Evolutionary conservation across 2,888 invertebrate species (phyloP), one percentile per base, ranked within the genome.

Genomic region (Ophion ellenae): DNA sequence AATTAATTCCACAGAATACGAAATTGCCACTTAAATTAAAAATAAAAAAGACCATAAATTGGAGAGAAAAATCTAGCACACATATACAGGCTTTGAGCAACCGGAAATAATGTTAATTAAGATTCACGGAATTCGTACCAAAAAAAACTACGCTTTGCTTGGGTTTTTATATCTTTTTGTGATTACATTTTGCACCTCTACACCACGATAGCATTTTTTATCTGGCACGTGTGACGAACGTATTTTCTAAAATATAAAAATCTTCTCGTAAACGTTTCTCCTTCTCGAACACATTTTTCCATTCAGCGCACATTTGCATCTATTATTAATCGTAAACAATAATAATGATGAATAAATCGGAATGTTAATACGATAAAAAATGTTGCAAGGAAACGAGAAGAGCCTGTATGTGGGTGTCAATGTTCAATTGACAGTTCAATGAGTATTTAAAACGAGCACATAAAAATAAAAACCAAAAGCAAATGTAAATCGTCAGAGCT

Each of bases 371-470:
- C 87, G 84, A 84, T 87, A 81, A 84, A 85, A 86, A 87, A 86
- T 66, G 87, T 86, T 81, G 87, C 82, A 88, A 86, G 83, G 88
- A 86, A 40, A 20, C 11, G 90, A 90, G 92, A 93, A 94, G 77
- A 86, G 94, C 94, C 94, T 93, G 94, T 94, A 94, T 94, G 93
- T 93, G 93, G 90, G 90, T 92, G 91, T 93, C 90, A 88, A 87
- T 90, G 90, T 85, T 87, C 77, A 85, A 88, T 87, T 85, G 82
- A 87, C 88, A 86, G 88, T 85, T 87, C 83, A 87, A 88, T 45
- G 59, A 86, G 75, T 75, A 87, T 81, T 80, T 83, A 84, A 82
- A 53, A 77, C 79, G 67, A 67, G 88, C 88, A 88, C 84, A 86
- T 78, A 82, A 82, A 77, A 83, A 79, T 32, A 87, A 47, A 66